These are phyloP conservation scores for Megaleporinus macrocephalus DNA, from an alignment of 2,113 vertebrate genomes.

Conservation along the genomic window DNA sequence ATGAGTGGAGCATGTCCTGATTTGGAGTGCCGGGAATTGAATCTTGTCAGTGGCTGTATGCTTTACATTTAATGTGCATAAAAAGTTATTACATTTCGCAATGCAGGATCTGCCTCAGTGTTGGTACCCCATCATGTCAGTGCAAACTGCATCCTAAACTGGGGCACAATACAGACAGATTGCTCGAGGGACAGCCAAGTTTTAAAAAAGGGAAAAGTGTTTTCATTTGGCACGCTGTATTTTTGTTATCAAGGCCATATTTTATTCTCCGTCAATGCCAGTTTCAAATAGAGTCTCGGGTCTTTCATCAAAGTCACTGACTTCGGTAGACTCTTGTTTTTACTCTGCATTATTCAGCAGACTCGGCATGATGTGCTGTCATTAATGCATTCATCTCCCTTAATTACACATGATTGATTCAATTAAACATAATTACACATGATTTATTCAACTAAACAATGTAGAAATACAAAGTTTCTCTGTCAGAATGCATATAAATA, in stretches of 20 bases:
- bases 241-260: neutral
- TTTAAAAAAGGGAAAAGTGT: neutral
- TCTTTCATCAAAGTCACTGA: constrained; percentile 1
- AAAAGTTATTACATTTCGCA: constrained; percentile 13
- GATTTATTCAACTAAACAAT: constrained; percentile 6
- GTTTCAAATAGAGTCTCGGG: neutral
- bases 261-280: neutral
- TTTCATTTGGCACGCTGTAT: neutral
- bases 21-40: constrained; percentile 10
- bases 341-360: neutral
- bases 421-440: constrained; percentile 14
- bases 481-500: neutral
- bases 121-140: constrained; percentile 7
- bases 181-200: neutral
- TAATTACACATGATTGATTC: constrained; percentile 9
- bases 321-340: constrained; percentile 17
- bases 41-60: neutral
- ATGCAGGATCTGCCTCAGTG: constrained; percentile 5
- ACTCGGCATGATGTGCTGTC: neutral
- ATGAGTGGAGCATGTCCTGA: constrained; percentile 10
- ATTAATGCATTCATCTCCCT: neutral
- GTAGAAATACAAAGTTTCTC: neutral
- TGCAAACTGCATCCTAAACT: neutral
- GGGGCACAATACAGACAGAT: neutral
- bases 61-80: constrained; percentile 7